Evolutionary conservation across 2,113 vertebrate species (phyloP).

Genomic region (Oenanthe oenanthe): DNA sequence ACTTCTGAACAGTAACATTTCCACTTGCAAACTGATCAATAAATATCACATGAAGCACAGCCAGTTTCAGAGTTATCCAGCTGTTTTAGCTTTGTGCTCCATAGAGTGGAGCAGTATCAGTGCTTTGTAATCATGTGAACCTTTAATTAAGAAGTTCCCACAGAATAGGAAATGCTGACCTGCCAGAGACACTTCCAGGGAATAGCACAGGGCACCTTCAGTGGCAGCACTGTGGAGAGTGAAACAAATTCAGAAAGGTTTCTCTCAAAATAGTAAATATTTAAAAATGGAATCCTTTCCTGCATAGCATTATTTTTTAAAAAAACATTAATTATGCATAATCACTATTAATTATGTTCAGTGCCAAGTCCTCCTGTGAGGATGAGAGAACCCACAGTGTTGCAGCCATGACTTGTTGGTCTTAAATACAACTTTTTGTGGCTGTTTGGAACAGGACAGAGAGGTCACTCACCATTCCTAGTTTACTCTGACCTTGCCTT

Average conservation of each 20-base stretch:
- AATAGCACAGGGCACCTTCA: neutral
- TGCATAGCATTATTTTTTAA: neutral
- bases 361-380: too few relatives aligned
- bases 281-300: fast-evolving
- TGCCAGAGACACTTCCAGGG: neutral
- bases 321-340: neutral
- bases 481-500: neutral
- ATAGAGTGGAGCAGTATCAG: neutral
- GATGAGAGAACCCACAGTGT: neutral
- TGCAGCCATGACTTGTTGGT: neutral
- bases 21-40: neutral
- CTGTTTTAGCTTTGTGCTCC: neutral
- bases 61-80: neutral
- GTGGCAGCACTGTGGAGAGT: neutral
- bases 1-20: neutral
- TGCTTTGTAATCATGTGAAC: constrained; percentile 1
- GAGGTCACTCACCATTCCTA: neutral
- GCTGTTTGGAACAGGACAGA: neutral
- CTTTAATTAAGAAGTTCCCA: constrained; percentile 39
- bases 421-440: neutral
- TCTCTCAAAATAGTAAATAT: neutral
- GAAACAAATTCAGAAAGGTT: too few relatives aligned
- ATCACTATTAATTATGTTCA: neutral
- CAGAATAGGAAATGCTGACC: neutral
- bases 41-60: neutral